Conservation (phyloP, 2,797 vertebrate genomes). For the Cuculus canorus region DNA sequence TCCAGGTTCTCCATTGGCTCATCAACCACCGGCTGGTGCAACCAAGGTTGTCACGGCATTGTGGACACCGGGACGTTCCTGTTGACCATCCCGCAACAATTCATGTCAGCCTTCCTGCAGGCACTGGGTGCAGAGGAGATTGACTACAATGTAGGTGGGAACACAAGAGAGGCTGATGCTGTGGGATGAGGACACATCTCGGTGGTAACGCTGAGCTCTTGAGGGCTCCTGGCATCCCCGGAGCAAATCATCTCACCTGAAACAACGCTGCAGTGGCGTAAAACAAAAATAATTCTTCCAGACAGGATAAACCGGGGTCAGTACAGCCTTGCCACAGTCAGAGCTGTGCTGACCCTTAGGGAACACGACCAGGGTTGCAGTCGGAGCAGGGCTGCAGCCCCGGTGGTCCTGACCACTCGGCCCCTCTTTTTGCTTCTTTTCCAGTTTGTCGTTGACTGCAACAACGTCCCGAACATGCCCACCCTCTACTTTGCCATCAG, state of each 20-base stretch:
- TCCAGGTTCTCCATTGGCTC: constrained; percentile 75
- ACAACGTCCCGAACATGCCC: constrained; percentile 65
- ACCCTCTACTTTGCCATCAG: constrained; percentile 77
- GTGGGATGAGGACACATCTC: not conserved
- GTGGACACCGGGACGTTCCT: constrained; percentile 81
- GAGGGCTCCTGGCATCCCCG: not conserved
- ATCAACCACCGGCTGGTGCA: constrained; percentile 72
- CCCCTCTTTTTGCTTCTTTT: not conserved
- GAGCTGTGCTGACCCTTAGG: not conserved
- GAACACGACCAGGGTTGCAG: rapidly evolving
- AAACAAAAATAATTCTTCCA: not conserved
- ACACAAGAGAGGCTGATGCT: not conserved
- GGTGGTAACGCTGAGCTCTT: not conserved
- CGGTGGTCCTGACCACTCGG: not conserved
- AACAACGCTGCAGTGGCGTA: not conserved
- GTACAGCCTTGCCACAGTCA: not conserved
- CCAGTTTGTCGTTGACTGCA: constrained; percentile 76
- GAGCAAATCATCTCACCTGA: not conserved
- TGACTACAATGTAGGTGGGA: constrained; percentile 64
- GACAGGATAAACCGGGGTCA: rapidly evolving
- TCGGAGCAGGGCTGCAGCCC: not conserved
- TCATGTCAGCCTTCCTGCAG: constrained; percentile 71
- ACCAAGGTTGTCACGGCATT: constrained; percentile 79
- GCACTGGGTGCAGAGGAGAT: constrained; percentile 67
- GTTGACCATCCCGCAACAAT: constrained; percentile 74